phyloP scores from a whole-genome alignment of 2,113 vertebrate species.

The Meles meles region DNA sequence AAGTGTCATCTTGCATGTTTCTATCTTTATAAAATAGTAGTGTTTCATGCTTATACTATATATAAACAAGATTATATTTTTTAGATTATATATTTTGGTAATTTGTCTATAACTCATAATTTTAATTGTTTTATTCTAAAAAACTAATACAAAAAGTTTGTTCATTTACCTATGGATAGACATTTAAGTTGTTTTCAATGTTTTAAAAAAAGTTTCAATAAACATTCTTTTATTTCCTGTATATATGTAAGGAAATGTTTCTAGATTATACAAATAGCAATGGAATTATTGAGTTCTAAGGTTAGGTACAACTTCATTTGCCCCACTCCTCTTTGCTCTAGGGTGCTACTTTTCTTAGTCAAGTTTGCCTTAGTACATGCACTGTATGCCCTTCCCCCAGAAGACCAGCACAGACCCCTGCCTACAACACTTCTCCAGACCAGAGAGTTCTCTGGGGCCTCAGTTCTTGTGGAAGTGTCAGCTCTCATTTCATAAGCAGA shows the following conservation, averaged over 20 bases:
- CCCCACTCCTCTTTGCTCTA: background rate
- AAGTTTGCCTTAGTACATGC: background rate
- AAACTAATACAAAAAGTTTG: background rate
- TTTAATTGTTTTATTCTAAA: background rate
- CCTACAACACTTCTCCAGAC: background rate
- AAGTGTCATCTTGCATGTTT: background rate
- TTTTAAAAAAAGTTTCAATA: background rate
- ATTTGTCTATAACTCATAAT: background rate
- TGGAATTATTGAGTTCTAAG: background rate
- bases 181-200: background rate
- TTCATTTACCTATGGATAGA: background rate
- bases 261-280: background rate
- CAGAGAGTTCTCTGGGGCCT: background rate
- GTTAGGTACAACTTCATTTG: background rate
- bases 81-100: background rate
- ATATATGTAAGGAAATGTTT: background rate
- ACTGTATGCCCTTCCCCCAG: background rate
- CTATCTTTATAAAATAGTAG: background rate
- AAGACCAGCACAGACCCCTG: background rate
- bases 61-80: background rate
- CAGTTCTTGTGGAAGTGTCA: background rate
- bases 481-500: background rate
- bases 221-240: background rate
- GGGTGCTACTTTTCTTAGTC: background rate
- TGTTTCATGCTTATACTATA: background rate